Base-by-base conservation (phyloP, 2,113 vertebrate genomes). In the Malurus alboscapulatus region DNA sequence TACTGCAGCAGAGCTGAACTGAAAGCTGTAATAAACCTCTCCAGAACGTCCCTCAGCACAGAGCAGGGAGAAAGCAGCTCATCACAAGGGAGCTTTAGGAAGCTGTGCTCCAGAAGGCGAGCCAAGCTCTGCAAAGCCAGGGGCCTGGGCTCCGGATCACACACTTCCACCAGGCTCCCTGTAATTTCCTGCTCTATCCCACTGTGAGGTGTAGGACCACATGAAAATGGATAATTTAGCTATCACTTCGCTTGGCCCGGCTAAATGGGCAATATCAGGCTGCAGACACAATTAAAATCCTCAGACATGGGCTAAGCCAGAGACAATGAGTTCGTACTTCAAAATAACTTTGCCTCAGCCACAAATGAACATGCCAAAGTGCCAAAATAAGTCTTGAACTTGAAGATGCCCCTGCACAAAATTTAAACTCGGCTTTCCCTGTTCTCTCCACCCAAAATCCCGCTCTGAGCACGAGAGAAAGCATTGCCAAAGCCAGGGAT, bases 1-100 rank as follows among this genome's bases (percentile, higher is more conserved):
- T 87, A 40, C 84, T 63, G 90, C 95, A 82, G 88, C 92, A 26
- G 63, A 95, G 91, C 96, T 68, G 51, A 90, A 82, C 78, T 75
- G 84, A 95, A 87, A 80, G 85, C 95, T 87, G 62, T 62, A 80
- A 93, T 91, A 82, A 96, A 80, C 62, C 24, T 8, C 89, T 88
- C 54, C 69, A 47, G 82, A 45, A 6, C 3, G 51, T 93, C 96
- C 96, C 96, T 6, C 34, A 57, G 95, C 94, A 36, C 91, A 8
- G 15, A 87, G 82, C 69, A 34, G 45, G 85, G 32, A 25, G 51
- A 59, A 34, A 20, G 80, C 58, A 29, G 82, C 51, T 67, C 86
- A 44, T 34, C 77, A 53, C 61, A 29, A 38, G 82, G 9, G 34
- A 19, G 63, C 63, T 34, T 2, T 9, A 16, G 65, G 79, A 36